phyloP scores from a whole-genome alignment of 2,113 vertebrate species.

The Oenanthe oenanthe region DNA sequence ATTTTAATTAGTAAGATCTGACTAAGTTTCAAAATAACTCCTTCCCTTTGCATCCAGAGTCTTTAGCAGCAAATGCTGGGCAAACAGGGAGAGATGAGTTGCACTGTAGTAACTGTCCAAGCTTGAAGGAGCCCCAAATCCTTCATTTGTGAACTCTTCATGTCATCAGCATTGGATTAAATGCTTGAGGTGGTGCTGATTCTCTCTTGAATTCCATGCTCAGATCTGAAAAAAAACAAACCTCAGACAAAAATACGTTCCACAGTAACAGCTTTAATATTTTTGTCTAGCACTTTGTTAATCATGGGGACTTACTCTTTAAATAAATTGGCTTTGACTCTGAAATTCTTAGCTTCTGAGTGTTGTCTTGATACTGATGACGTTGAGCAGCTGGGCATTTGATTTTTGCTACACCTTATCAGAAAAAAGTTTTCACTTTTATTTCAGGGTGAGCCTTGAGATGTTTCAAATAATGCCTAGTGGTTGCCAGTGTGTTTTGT shows the following conservation, averaged over 20 bases:
- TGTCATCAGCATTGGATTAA: not conserved
- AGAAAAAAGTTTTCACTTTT: not conserved
- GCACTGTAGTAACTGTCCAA: not conserved
- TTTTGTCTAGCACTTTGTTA: not conserved
- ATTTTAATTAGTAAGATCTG: not conserved
- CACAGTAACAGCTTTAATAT: not conserved
- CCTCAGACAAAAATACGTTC: not conserved
- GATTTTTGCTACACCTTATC: not conserved
- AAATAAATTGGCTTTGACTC: not conserved
- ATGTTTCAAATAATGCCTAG: not conserved
- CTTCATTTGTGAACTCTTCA: not conserved
- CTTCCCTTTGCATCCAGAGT: not conserved
- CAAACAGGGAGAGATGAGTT: not conserved
- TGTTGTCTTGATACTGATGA: not conserved
- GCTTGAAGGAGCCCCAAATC: not conserved
- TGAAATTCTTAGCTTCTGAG: not conserved
- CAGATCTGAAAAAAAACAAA: not conserved
- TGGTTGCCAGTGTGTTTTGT: not conserved
- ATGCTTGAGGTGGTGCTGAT: not conserved
- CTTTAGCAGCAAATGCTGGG: not conserved
- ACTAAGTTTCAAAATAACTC: not conserved
- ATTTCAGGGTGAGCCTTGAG: not conserved
- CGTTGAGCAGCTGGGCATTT: not conserved
- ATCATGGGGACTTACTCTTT: not conserved
- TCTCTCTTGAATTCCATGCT: not conserved